Conservation (phyloP, 2,888 invertebrate genomes). For the Pristionchus entomophagus region DNA sequence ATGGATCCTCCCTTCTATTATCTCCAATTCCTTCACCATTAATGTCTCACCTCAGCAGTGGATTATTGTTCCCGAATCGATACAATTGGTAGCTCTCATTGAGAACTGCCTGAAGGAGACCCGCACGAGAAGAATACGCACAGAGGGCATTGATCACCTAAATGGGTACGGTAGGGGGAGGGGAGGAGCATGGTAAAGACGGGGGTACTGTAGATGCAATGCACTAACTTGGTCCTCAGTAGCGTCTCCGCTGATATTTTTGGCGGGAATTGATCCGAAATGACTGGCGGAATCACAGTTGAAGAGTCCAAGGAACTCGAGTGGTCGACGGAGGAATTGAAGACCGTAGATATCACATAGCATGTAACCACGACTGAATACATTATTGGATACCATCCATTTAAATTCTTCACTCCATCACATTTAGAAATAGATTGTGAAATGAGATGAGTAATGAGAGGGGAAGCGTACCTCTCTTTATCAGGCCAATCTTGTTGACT, state of each 20-base stretch:
- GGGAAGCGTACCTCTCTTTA: background rate
- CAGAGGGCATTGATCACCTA: constrained; percentile 89
- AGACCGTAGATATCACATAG: constrained; percentile 88
- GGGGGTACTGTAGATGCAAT: background rate
- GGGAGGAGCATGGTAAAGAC: background rate
- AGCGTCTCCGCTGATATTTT: constrained; percentile 62
- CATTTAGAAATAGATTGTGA: constrained; percentile 55
- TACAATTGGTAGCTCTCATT: constrained; percentile 85
- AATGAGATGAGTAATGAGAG: background rate
- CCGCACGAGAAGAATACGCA: constrained; percentile 88
- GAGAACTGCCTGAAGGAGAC: constrained; percentile 87
- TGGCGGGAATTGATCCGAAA: constrained; percentile 91
- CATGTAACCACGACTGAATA: constrained; percentile 49
- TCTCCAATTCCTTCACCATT: too few relatives aligned
- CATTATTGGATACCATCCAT: background rate
- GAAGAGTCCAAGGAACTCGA: constrained; percentile 92
- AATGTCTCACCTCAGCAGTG: constrained; percentile 52
- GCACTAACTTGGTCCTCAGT: constrained; percentile 62
- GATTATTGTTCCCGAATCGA: constrained; percentile 71
- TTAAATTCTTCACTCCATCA: constrained; percentile 20
- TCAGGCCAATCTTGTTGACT: constrained; percentile 79
- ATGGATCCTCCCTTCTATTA: background rate
- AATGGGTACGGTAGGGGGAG: background rate
- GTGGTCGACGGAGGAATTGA: constrained; percentile 84
- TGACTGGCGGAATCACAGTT: constrained; percentile 92